A percentile compares a stretch with the other conserved stretches of the same genome.
phyloP scores from a whole-genome alignment of 2,113 vertebrate genomes.

The Colinus virginianus region DNA sequence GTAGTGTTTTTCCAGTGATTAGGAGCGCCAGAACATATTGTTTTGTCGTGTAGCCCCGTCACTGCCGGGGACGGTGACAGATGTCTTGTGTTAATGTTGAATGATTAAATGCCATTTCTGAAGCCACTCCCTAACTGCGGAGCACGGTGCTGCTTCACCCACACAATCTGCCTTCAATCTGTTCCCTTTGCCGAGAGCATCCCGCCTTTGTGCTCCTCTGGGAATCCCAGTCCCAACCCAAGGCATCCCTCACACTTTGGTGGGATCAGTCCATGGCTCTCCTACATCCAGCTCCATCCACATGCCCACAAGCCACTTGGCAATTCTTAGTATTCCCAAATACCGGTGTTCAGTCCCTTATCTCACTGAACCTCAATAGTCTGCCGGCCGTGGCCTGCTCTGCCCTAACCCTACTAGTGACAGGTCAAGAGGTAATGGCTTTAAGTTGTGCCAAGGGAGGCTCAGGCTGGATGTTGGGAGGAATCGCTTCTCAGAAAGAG shows the following conservation, averaged over 20 bases:
- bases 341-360: not conserved
- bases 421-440: no score
- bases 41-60: constrained; percentile 68
- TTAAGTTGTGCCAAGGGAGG: no score
- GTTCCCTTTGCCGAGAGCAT: constrained; percentile 62
- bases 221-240: not conserved
- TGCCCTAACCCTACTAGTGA: not conserved
- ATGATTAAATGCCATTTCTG: constrained; percentile 83
- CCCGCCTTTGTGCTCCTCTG: constrained; percentile 13
- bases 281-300: not conserved
- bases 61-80: constrained; percentile 75
- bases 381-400: fast-evolving
- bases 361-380: not conserved
- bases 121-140: constrained; percentile 74
- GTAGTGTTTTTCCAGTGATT: constrained; percentile 82
- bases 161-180: constrained; percentile 83
- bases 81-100: constrained; percentile 85
- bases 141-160: constrained; percentile 48
- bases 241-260: not conserved
- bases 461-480: no score
- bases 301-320: not conserved
- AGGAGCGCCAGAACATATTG: constrained; percentile 80
- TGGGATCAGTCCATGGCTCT: not conserved
- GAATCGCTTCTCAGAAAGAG: no score
- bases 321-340: not conserved